These are phyloP conservation scores for Steinernema carpocapsae DNA, from an alignment of 2,888 invertebrate genomes.

Conservation along the genomic window DNA sequence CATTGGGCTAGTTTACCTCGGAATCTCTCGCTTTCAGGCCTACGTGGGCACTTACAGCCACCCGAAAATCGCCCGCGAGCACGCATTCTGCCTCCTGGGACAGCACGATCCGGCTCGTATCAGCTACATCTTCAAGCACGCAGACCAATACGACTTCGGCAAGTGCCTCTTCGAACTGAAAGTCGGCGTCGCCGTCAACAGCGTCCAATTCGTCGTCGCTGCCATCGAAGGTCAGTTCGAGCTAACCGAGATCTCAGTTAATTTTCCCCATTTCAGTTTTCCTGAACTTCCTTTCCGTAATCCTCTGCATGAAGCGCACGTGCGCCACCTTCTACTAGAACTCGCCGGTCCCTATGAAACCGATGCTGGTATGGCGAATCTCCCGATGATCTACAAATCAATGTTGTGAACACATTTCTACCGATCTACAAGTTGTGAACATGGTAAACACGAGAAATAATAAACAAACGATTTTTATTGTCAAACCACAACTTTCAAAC, in stretches of 20 bases:
- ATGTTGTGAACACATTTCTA: slow-evolving; percentile 10
- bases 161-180: slow-evolving; percentile 53
- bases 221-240: slow-evolving; percentile 51
- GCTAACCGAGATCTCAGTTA: background rate
- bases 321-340: slow-evolving; percentile 43
- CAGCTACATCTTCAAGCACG: slow-evolving; percentile 64
- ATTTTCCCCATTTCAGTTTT: slow-evolving; percentile 50
- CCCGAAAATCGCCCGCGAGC: slow-evolving; percentile 58
- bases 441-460: background rate
- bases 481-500: background rate
- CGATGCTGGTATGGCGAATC: background rate
- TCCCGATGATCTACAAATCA: slow-evolving; percentile 3
- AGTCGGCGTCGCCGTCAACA: slow-evolving; percentile 65
- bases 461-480: no score
- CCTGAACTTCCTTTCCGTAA: slow-evolving; percentile 58
- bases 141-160: slow-evolving; percentile 64
- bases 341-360: background rate
- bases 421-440: background rate
- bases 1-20: no score
- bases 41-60: slow-evolving; percentile 62
- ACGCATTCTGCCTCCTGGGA: slow-evolving; percentile 64
- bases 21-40: slow-evolving; percentile 36
- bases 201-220: slow-evolving; percentile 63
- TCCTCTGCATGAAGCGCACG: slow-evolving; percentile 60
- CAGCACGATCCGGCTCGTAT: slow-evolving; percentile 63